A percentile compares a stretch with the other conserved stretches of the same genome.
Conservation (phyloP, 2,888 invertebrate species). For the Hypselothyrea guttata region DNA sequence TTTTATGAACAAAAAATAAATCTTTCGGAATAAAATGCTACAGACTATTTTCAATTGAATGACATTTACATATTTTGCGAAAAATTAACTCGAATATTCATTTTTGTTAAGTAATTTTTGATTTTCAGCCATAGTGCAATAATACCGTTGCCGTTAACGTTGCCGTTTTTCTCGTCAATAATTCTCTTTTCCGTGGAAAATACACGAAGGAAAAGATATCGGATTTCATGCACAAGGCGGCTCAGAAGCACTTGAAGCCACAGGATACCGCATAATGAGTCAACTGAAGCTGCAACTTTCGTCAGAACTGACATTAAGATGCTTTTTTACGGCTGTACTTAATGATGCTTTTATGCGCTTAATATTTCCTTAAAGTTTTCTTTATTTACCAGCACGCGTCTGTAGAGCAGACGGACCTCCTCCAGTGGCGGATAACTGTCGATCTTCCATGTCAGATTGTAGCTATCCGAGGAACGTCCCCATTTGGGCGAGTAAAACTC, state of each 20-base stretch:
- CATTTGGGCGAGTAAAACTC: slow-evolving; percentile 87
- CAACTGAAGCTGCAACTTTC: neutral
- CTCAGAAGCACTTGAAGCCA: too few species aligned
- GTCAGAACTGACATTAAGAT: too few species aligned
- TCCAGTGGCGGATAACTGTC: slow-evolving; percentile 89
- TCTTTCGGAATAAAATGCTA: too few species aligned
- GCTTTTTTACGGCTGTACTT: too few species aligned
- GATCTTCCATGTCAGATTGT: slow-evolving; percentile 87
- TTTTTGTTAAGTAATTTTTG: too few species aligned
- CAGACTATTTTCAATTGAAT: too few species aligned
- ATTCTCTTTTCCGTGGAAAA: slow-evolving; percentile 12
- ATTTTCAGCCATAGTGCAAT: too few species aligned
- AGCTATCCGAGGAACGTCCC: slow-evolving; percentile 85
- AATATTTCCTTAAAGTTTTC: neutral
- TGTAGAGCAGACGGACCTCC: slow-evolving; percentile 87
- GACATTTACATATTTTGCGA: too few species aligned
- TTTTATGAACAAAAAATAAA: too few species aligned
- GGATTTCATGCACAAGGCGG: slow-evolving; percentile 13
- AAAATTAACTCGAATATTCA: too few species aligned
- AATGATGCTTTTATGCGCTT: too few species aligned
- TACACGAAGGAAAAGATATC: slow-evolving; percentile 14
- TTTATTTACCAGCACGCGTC: slow-evolving; percentile 85
- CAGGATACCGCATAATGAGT: too few species aligned
- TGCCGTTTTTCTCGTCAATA: neutral
- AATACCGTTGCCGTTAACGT: slow-evolving; percentile 1